Conservation (phyloP, 2,113 vertebrate species). For the Diphyllodes magnificus region DNA sequence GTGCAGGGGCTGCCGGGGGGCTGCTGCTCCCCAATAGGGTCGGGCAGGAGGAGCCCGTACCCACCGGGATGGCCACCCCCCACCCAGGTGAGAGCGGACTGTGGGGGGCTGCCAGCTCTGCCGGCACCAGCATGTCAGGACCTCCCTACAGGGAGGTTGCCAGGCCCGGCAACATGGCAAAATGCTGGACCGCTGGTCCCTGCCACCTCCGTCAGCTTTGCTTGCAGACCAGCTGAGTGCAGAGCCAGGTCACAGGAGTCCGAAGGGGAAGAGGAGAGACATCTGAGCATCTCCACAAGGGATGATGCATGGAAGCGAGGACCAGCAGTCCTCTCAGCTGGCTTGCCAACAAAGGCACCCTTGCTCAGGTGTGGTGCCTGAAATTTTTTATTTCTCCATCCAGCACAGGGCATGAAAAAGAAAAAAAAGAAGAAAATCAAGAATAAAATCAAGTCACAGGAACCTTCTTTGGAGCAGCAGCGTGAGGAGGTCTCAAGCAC, state of each 20-base stretch:
- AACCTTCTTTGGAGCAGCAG: constrained; percentile 37
- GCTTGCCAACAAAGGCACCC: background rate
- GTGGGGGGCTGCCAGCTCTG: background rate
- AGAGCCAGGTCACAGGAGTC: rapidly evolving
- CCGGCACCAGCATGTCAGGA: background rate
- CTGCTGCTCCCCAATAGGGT: constrained; percentile 29
- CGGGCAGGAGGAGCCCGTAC: background rate
- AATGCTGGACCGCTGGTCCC: rapidly evolving
- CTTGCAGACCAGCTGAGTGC: background rate
- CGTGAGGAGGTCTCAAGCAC: constrained; percentile 76
- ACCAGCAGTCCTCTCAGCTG: background rate
- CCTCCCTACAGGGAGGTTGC: rapidly evolving
- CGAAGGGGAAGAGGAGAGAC: background rate
- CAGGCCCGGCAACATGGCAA: rapidly evolving
- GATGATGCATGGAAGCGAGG: rapidly evolving
- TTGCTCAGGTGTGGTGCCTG: background rate
- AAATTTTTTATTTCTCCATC: background rate
- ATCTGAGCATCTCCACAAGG: background rate
- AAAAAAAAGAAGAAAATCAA: constrained; percentile 80
- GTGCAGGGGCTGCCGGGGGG: background rate
- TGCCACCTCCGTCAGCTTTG: rapidly evolving
- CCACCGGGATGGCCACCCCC: rapidly evolving
- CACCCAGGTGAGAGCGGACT: background rate
- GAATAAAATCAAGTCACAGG: constrained; percentile 83
- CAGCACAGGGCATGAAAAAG: constrained; percentile 69